Percentiles rank a stretch among this genome's conserved stretches.
Evolutionary conservation across 2,113 vertebrate species (phyloP).

Genomic region (Pachyramphus minor): DNA sequence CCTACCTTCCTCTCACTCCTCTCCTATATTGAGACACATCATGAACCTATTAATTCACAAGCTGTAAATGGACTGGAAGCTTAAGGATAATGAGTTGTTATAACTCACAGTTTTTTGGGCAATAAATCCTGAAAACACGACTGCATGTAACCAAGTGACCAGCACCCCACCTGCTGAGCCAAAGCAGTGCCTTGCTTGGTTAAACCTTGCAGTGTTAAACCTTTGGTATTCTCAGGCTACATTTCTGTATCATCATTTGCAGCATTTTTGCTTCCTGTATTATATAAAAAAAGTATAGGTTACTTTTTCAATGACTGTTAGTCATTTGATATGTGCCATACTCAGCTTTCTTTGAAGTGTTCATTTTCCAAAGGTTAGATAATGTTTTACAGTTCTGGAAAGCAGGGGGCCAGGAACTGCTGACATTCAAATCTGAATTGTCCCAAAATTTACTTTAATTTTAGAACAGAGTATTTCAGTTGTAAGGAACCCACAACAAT

Average conservation of each 20-base stretch:
- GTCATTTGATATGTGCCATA: neutral
- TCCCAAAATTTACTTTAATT: neutral
- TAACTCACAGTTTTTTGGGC: neutral
- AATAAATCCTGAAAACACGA: neutral
- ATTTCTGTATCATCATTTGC: neutral
- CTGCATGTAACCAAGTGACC: neutral
- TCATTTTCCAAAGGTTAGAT: neutral
- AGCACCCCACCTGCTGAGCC: rapidly evolving
- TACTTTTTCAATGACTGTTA: neutral
- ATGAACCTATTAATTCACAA: neutral
- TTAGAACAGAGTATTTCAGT: neutral
- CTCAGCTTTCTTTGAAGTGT: neutral
- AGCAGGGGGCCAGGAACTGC: neutral
- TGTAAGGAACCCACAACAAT: neutral
- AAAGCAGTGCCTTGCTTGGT: neutral
- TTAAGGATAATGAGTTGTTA: neutral
- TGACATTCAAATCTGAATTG: neutral
- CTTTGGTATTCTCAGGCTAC: neutral
- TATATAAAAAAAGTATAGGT: neutral
- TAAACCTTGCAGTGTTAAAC: neutral
- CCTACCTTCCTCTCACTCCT: neutral
- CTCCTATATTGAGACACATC: neutral
- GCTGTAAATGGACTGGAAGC: neutral
- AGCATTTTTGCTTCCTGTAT: neutral
- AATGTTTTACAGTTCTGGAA: neutral